Evolutionary conservation across 2,797 vertebrate genomes (phyloP).

Genomic region (Chlorospingus flavigularis): DNA sequence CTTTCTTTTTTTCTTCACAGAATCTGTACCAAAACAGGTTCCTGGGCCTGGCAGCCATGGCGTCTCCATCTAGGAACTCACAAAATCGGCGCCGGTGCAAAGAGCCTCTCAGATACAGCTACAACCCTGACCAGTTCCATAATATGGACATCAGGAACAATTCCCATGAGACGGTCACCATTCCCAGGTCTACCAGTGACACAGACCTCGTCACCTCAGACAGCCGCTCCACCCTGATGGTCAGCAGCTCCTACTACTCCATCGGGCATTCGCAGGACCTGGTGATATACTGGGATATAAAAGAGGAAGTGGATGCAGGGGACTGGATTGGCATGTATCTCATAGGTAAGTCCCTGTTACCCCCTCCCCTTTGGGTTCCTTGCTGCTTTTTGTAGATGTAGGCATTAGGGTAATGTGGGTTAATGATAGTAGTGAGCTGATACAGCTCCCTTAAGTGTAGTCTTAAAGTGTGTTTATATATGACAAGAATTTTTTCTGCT

Average conservation of each 20-base stretch:
- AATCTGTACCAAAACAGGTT: slow-evolving; percentile 98
- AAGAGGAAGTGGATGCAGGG: slow-evolving; percentile 95
- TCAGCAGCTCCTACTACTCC: slow-evolving; percentile 89
- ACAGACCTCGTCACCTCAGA: slow-evolving; percentile 91
- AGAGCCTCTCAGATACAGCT: slow-evolving; percentile 87
- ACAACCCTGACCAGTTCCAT: slow-evolving; percentile 84
- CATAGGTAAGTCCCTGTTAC: slow-evolving; percentile 81
- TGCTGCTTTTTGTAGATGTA: neutral
- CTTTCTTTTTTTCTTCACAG: slow-evolving; percentile 70
- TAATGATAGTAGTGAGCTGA: neutral
- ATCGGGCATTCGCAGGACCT: slow-evolving; percentile 91
- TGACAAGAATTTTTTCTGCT: neutral
- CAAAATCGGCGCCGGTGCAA: slow-evolving; percentile 90
- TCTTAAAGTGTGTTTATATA: neutral
- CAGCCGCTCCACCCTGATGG: slow-evolving; percentile 90
- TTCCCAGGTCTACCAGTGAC: slow-evolving; percentile 92
- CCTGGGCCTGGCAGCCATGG: slow-evolving; percentile 95
- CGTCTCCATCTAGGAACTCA: slow-evolving; percentile 88
- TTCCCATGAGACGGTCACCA: slow-evolving; percentile 78
- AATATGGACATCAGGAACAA: slow-evolving; percentile 82
- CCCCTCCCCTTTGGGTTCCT: neutral
- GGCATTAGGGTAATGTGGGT: neutral
- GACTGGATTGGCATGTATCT: slow-evolving; percentile 99
- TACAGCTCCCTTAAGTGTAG: neutral
- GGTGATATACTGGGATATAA: slow-evolving; percentile 96